Conservation (phyloP, 2,113 vertebrate species). For the Neolamprologus kungweensis region DNA sequence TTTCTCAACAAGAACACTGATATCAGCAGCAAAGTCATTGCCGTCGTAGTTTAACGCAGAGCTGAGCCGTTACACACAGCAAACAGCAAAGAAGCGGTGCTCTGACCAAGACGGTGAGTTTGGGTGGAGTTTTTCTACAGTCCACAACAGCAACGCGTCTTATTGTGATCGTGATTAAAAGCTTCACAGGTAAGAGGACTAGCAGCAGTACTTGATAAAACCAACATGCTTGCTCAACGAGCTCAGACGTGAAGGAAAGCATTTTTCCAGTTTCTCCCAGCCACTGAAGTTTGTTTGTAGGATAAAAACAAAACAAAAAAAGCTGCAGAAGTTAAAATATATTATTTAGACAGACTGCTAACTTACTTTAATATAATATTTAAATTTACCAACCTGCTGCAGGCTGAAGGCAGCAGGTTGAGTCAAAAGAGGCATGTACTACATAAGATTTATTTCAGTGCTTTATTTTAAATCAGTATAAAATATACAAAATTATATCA, state of each 20-base stretch:
- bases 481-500: background rate
- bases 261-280: background rate
- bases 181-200: background rate
- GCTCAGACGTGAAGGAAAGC: background rate
- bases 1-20: background rate
- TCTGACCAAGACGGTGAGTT: background rate
- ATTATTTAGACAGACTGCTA: background rate
- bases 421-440: background rate
- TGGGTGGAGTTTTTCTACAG: background rate
- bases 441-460: background rate
- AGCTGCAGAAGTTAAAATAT: background rate
- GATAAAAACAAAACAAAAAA: background rate
- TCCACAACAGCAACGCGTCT: background rate
- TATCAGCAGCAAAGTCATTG: background rate
- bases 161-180: background rate
- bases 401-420: background rate
- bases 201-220: background rate
- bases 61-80: background rate
- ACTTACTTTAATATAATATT: background rate
- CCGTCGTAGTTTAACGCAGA: background rate
- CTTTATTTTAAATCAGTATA: background rate
- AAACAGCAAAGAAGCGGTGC: background rate
- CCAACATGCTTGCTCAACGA: background rate
- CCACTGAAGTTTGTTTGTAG: background rate
- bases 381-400: background rate